Base-by-base conservation (phyloP, 2,113 vertebrate genomes). In the Chrysemys picta region DNA sequence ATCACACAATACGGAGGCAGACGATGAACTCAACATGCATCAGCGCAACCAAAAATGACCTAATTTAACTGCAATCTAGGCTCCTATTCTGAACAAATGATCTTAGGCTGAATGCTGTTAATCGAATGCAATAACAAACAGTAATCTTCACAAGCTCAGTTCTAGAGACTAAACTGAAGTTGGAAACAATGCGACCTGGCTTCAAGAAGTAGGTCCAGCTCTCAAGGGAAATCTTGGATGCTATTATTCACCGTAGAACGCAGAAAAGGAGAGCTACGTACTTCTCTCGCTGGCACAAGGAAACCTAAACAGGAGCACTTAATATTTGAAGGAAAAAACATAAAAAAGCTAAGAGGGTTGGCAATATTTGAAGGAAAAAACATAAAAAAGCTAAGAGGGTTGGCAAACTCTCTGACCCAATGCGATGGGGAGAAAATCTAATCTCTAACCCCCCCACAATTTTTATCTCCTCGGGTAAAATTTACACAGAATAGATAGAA, bases 61-160 rank as follows among this genome's bases (percentile, higher is more conserved):
- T 78, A 22, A 87, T 83, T 90, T 62, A 90, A 85, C 84, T 87
- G 93, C 62, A 80, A 80, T 85, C 29, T 29, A 35, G 84, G 24
- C 35, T 89, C 47, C 45, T 10, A 8, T 81, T 50, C 8, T 6
- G 8, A 93, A 11, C 72, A 85, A 78, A 89, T 45, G 52, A 88
- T 38, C 25, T 85, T 8, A 31, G 5, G 2, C 87, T 65, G 29
- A 50, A 53, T 4, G 54, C 27, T 14, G 59, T 78, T 79, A 87
- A 62, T 24, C 56, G 65, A 89, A 91, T 1, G 2, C 45, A 86
- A 31, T 52, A 75, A 6, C 10, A 82, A 83, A 59, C 21, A 47
- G 54, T 8, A 62, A 57, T 1, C 8, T 89, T 54, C 38, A 14
- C 47, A 49, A 53, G 53, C 45, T 95, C 45, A 1, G 3, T 27